These are phyloP conservation scores for Coecobrya sp. DNA, from an alignment of 2,888 invertebrate genomes.

Conservation along the genomic window DNA sequence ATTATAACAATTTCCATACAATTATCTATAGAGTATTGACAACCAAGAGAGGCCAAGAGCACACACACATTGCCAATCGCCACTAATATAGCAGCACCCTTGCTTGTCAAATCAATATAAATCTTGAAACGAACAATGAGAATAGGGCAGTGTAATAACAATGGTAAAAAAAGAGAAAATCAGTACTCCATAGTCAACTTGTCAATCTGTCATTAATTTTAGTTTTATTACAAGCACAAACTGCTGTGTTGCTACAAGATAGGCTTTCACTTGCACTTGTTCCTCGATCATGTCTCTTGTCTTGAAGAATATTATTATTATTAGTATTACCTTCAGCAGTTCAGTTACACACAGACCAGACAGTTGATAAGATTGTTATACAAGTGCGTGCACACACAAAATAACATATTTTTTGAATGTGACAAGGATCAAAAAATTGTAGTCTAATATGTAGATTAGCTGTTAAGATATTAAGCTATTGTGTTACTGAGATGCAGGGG, in stretches of 20 bases:
- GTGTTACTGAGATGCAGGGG: background rate
- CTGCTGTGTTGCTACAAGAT: background rate
- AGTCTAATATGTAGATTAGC: background rate
- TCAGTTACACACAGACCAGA: background rate
- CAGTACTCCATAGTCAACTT: conserved; percentile 47
- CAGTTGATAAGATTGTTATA: conserved; percentile 5
- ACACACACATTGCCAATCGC: background rate
- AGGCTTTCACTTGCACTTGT: conserved; percentile 68
- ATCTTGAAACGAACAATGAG: conserved; percentile 29
- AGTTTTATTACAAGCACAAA: conserved; percentile 42
- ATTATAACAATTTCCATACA: background rate
- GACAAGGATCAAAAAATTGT: conserved; percentile 9
- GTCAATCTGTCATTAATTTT: conserved; percentile 74
- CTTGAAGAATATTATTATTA: too few relatives aligned
- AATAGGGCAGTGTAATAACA: background rate
- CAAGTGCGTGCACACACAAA: conserved; percentile 21
- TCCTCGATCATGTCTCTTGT: background rate
- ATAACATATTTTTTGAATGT: background rate
- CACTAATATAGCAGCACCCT: conserved; percentile 38
- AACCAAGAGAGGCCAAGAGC: background rate
- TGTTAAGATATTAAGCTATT: background rate
- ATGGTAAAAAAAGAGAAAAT: conserved; percentile 2
- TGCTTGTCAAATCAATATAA: conserved; percentile 56
- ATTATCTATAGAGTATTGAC: background rate
- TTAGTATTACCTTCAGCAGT: too few relatives aligned